Evolutionary conservation across 2,888 invertebrate genomes (phyloP), one percentile per base, ranked within the genome.

Genomic region (Rhogogaster chlorosoma): DNA sequence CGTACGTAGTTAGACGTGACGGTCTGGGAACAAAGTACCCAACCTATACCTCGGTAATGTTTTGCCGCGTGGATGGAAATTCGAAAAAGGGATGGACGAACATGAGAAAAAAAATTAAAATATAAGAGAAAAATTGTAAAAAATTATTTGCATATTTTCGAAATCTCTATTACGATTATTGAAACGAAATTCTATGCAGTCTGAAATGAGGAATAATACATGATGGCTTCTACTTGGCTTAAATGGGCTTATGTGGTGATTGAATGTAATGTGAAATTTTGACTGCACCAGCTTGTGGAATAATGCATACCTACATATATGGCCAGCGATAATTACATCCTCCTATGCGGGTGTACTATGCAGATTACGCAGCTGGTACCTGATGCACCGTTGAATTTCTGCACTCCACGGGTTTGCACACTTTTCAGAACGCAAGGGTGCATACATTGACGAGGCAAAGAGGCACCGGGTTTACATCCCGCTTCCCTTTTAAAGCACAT

Each of bases 361-460:
- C 67, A 83, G 83, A 83, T 83, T 83, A 83, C n/a, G n/a, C 83
- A 83, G 83, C 36, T 61, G 61, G 67, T 80, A 64, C 61, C 67
- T 67, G 45, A 70, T 49, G 83, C 83, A 67, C 42, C 83, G 83
- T 83, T 83, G 67, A 83, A 83, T 83, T 49, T 67, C 83, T 45
- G 53, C 83, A 38, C 83, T 83, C 38, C 45, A 36, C 32, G 61
- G 67, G 45, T 64, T 26, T 83, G 67, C 67, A 67, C 70, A 70
- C 83, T 83, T 83, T 61, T 64, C 83, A 45, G 32, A 29, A 49
- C 61, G 57, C 64, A 83, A 83, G 83, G 83, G 83, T 83, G 83
- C 83, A 83, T 83, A 83, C 83, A 83, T 83, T 83, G 83, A 67
- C 29, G 67, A 83, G 12, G 83, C 45, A 83, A 83, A 83, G 83